Conservation (phyloP, 2,113 vertebrate genomes). For the Vulpes lagopus region DNA sequence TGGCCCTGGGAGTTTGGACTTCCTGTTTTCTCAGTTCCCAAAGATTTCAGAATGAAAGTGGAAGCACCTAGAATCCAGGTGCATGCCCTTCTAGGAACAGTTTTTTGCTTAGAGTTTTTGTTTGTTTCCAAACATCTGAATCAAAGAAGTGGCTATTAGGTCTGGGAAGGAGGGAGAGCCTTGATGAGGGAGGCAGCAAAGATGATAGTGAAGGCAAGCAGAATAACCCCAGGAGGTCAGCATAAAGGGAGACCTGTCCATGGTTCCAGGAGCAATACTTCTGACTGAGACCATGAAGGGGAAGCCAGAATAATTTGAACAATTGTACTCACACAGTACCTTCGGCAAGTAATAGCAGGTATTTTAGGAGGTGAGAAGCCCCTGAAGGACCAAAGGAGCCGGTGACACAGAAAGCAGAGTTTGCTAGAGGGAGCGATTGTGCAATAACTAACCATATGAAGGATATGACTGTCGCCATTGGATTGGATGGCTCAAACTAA, state of each 20-base stretch:
- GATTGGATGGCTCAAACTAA: not conserved
- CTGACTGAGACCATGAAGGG: not conserved
- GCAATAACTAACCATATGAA: not conserved
- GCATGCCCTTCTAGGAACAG: not conserved
- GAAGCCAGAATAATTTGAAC: not conserved
- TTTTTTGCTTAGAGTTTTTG: conserved; percentile 2
- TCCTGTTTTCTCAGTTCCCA: conserved; percentile 22
- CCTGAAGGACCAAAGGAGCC: not conserved
- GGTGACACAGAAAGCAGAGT: not conserved
- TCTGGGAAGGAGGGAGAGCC: not conserved
- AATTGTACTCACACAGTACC: not conserved
- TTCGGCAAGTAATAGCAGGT: not conserved
- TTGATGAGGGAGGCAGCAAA: not conserved
- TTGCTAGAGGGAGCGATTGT: not conserved
- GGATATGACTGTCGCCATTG: not conserved
- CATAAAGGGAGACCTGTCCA: not conserved
- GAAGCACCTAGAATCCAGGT: not conserved
- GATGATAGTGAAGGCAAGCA: not conserved
- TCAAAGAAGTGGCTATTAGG: not conserved
- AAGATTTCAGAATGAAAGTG: not conserved
- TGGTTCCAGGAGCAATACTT: not conserved
- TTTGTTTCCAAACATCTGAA: conserved; percentile 51
- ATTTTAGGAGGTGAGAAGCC: not conserved
- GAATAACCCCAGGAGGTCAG: not conserved
- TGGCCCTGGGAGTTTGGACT: not conserved